Evolutionary conservation across 2,888 invertebrate genomes (phyloP).

Genomic region (Hyles lineata): DNA sequence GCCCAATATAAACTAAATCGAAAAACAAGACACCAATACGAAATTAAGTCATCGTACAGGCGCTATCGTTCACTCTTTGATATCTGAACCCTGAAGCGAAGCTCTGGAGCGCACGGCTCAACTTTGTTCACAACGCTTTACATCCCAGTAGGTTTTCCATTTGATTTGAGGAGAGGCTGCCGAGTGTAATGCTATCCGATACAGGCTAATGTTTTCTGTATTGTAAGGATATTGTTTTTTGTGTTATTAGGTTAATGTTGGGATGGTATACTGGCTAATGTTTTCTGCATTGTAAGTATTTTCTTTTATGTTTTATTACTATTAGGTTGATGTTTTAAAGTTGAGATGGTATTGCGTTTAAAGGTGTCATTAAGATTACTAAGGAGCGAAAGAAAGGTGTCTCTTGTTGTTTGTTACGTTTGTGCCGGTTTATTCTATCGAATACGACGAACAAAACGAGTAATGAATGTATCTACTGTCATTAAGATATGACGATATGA

Average conservation of each 20-base stretch:
- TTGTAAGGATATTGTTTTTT: not conserved
- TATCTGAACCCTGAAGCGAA: slow-evolving; percentile 30
- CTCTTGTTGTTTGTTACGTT: no score
- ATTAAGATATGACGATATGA: no score
- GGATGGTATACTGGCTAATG: not conserved
- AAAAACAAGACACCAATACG: no score
- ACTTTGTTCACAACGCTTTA: slow-evolving; percentile 45
- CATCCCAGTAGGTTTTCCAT: slow-evolving; percentile 50
- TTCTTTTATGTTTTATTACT: not conserved
- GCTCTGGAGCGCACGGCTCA: slow-evolving; percentile 32
- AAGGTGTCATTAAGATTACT: no score
- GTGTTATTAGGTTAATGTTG: not conserved
- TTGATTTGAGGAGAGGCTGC: slow-evolving; percentile 47
- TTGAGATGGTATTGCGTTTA: not conserved
- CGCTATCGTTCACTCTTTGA: slow-evolving; percentile 8
- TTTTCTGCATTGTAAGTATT: not conserved
- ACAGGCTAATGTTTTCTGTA: not conserved
- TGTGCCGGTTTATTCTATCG: no score
- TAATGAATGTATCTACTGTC: no score
- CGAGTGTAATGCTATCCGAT: slow-evolving; percentile 26
- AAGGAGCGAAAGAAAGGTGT: not conserved
- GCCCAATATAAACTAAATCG: no score
- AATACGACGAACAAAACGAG: no score
- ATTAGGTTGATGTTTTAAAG: not conserved
- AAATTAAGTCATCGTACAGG: not conserved